Percentiles rank a stretch among this genome's conserved stretches.
These are phyloP conservation scores for Pangasius mekongensis DNA, from an alignment of 2,797 vertebrate species.

Conservation along the genomic window DNA sequence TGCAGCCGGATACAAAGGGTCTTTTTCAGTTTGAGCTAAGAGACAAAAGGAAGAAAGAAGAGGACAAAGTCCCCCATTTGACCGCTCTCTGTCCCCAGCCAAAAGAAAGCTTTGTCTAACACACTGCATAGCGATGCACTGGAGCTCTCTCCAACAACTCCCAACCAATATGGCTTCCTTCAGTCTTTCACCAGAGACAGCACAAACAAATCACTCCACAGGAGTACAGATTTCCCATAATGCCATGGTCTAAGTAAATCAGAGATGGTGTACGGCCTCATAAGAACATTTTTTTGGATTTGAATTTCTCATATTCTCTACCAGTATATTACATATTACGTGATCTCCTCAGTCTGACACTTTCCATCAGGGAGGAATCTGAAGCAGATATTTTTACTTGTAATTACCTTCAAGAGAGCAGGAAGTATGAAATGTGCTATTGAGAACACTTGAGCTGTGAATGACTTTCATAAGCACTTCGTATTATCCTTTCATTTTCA, in stretches of 20 bases:
- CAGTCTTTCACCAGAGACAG: conserved; percentile 20
- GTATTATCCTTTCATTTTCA: neutral
- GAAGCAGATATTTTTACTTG: neutral
- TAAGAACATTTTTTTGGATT: neutral
- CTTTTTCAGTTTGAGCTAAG: conserved; percentile 45
- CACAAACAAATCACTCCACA: conserved; percentile 25
- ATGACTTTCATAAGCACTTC: neutral
- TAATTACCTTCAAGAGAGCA: neutral
- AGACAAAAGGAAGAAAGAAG: conserved; percentile 52
- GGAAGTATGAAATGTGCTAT: conserved; percentile 8
- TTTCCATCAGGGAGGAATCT: neutral
- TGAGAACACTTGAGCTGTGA: conserved; percentile 23
- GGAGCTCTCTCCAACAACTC: conserved; percentile 37
- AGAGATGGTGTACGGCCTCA: neutral
- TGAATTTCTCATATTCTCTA: neutral
- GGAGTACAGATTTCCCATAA: conserved; percentile 14
- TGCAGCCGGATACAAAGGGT: conserved; percentile 52
- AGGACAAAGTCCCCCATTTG: conserved; percentile 46
- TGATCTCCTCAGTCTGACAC: neutral
- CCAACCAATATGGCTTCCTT: conserved; percentile 16
- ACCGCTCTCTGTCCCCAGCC: conserved; percentile 35
- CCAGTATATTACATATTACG: neutral
- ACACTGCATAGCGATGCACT: conserved; percentile 8
- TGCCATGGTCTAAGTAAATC: no score
- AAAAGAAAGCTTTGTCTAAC: conserved; percentile 47